Evolutionary conservation across 2,797 vertebrate genomes (phyloP).

Genomic region (Pelodytes ibericus): DNA sequence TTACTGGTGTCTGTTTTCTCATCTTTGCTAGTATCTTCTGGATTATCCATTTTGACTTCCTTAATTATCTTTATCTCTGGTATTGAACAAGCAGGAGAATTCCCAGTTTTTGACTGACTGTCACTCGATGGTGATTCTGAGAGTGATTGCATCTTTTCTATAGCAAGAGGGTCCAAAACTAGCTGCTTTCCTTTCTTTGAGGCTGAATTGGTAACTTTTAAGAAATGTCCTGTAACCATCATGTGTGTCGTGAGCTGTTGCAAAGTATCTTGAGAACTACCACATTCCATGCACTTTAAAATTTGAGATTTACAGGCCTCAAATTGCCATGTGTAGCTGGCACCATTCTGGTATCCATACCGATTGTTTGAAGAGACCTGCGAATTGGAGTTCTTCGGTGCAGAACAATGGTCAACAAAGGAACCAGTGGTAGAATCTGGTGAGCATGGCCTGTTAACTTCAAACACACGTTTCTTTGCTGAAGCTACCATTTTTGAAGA

Average conservation of each 20-base stretch:
- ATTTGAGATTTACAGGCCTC: conserved; percentile 99
- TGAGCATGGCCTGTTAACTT: conserved; percentile 90
- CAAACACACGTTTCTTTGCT: conserved; percentile 92
- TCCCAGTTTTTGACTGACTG: conserved; percentile 74
- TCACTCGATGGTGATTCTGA: conserved; percentile 82
- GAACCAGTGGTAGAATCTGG: conserved; percentile 93
- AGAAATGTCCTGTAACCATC: conserved; percentile 98
- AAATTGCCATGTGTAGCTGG: conserved; percentile 99
- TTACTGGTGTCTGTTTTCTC: conserved; percentile 82
- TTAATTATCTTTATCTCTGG: conserved; percentile 79
- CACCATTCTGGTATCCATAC: conserved; percentile 96
- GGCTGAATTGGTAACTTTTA: conserved; percentile 97
- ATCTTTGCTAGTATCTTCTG: conserved; percentile 71
- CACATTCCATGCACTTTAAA: conserved; percentile 98
- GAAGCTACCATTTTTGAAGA: conserved; percentile 92
- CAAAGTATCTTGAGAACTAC: conserved; percentile 95
- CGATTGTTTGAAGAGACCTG: conserved; percentile 88
- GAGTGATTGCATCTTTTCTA: conserved; percentile 95
- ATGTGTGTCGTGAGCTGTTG: conserved; percentile 98
- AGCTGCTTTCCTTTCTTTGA: conserved; percentile 98
- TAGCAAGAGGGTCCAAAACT: conserved; percentile 91
- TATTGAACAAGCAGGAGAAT: conserved; percentile 72
- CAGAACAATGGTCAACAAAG: conserved; percentile 80
- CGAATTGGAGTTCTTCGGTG: conserved; percentile 78
- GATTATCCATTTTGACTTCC: conserved; percentile 78